Conservation (phyloP, 2,113 vertebrate species). For the Ptychochromis oligacanthus region DNA sequence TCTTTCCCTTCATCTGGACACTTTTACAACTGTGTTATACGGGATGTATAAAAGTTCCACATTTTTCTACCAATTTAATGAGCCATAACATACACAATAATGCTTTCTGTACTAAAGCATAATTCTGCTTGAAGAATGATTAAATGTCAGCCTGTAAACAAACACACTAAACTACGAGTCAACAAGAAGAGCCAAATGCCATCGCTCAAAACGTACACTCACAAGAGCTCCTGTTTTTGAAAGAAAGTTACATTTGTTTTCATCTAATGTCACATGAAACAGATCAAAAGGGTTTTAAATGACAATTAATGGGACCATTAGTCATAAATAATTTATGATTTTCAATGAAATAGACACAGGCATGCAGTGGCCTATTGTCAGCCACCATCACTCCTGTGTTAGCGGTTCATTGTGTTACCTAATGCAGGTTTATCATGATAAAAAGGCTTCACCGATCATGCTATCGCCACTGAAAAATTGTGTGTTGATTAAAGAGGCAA, state of each 20-base stretch:
- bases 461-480: background rate
- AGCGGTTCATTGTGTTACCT: background rate
- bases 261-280: background rate
- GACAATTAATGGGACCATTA: background rate
- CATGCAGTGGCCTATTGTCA: background rate
- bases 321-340: background rate
- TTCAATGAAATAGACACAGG: background rate
- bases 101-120: background rate
- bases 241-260: background rate
- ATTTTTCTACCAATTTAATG: background rate
- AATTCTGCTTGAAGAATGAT: background rate
- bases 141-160: background rate
- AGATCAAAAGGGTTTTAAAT: background rate
- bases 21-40: background rate
- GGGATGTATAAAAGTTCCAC: background rate
- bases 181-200: background rate
- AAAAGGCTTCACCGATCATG: background rate
- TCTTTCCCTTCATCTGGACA: slow-evolving; percentile 13
- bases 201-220: background rate
- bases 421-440: background rate
- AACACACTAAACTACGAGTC: background rate
- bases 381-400: background rate
- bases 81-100: background rate
- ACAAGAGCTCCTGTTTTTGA: background rate
- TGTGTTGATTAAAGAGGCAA: background rate